A percentile compares a stretch with the other conserved stretches of the same genome.
These are phyloP conservation scores for Hippocampus barbouri DNA, from an alignment of 2,113 vertebrate genomes.

Conservation along the genomic window DNA sequence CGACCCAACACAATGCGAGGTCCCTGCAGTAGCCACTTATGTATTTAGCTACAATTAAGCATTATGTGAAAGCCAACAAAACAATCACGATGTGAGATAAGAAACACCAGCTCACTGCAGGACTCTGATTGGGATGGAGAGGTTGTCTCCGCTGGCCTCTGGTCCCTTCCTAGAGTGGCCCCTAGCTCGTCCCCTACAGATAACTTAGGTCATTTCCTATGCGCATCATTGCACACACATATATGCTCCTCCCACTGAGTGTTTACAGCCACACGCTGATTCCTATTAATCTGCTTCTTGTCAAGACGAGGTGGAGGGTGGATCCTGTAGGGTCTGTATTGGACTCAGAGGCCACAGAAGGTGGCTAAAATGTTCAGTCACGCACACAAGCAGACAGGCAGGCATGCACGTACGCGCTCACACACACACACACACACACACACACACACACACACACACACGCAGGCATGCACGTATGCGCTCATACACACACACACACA, in stretches of 20 bases:
- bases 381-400: conserved; percentile 5
- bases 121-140: conserved; percentile 60
- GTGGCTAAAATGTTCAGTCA: conserved; percentile 65
- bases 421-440: not conserved
- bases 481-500: conserved; percentile 8
- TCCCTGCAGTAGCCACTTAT: conserved; percentile 31
- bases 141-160: conserved; percentile 48
- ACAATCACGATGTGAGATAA: conserved; percentile 28
- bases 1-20: conserved; percentile 35
- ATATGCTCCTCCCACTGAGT: conserved; percentile 67
- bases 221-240: conserved; percentile 45
- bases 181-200: conserved; percentile 46
- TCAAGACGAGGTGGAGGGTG: conserved; percentile 52
- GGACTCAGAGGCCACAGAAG: conserved; percentile 61
- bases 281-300: conserved; percentile 92
- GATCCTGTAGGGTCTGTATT: conserved; percentile 53
- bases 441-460: conserved; percentile 35
- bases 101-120: conserved; percentile 49
- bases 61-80: conserved; percentile 60
- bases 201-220: conserved; percentile 58
- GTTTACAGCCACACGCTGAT: conserved; percentile 88
- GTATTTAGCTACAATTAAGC: conserved; percentile 34
- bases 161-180: conserved; percentile 68
- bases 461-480: too few relatives aligned
- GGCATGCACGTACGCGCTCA: too few relatives aligned